Evolutionary conservation across 2,113 vertebrate genomes (phyloP).

Genomic region (Xiphophorus maculatus): DNA sequence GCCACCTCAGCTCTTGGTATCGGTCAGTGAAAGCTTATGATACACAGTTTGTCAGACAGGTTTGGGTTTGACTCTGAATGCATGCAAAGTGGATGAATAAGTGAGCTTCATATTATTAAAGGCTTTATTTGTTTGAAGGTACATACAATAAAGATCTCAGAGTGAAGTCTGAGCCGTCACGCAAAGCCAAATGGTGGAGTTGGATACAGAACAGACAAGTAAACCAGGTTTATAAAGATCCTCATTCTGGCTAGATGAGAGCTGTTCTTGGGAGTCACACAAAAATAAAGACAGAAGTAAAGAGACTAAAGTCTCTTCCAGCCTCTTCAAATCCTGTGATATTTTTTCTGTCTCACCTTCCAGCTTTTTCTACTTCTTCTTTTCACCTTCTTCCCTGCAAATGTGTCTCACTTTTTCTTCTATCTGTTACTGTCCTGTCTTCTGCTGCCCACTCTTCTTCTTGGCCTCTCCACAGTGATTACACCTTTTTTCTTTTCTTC

Average conservation of each 20-base stretch:
- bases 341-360: constrained; percentile 52
- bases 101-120: background rate
- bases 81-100: background rate
- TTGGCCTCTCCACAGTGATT: constrained; percentile 33
- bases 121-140: background rate
- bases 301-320: constrained; percentile 45
- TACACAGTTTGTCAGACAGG: background rate
- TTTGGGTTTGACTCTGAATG: background rate
- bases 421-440: constrained; percentile 31
- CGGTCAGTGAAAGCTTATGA: background rate
- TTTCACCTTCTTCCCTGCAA: constrained; percentile 27
- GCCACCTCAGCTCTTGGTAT: too few relatives aligned
- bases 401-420: constrained; percentile 31
- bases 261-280: constrained; percentile 61
- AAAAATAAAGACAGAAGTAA: constrained; percentile 37
- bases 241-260: constrained; percentile 58
- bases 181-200: constrained; percentile 45
- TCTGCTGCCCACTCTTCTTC: constrained; percentile 24
- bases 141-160: constrained; percentile 8
- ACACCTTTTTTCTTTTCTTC: constrained; percentile 34
- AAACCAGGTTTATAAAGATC: constrained; percentile 68
- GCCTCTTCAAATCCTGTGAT: constrained; percentile 44
- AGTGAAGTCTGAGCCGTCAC: constrained; percentile 42
- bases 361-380: constrained; percentile 45
- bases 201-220: constrained; percentile 56